Evolutionary conservation across 2,797 vertebrate genomes (phyloP), one percentile per base, ranked within the genome.

Genomic region (Threskiornis aethiopicus): DNA sequence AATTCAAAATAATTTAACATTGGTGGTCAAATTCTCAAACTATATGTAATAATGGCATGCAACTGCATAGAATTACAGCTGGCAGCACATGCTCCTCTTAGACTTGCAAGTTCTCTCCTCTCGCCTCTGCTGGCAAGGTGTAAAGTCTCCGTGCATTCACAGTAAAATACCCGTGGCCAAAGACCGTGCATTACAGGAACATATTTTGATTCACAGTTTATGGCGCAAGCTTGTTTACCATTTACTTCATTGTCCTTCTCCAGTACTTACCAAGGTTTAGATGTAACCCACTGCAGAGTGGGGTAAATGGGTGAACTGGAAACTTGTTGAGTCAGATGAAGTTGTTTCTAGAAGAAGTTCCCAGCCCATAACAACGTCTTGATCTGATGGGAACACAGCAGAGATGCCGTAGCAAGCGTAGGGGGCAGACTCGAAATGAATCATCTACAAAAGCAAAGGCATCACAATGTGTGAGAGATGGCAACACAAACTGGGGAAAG

Each of bases 1-100:
- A 96, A 94, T 77, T 80, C 39, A 59, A 97, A 97, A 96, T 94
- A 70, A 95, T 95, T 92, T 85, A 62, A 87, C 55, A 52, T 35
- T 66, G 51, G 83, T 84, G 87, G 92, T 95, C 95, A 97, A 57
- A 94, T 71, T 95, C 87, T 93, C 87, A 76, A 85, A 90, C 37
- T 26, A 26, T 78, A 82, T n/a, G 42, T 39, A 90, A 81, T 66
- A 85, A 82, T 57, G 87, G 49, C 92, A 76, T 58, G 81, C 80
- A 37, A 65, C 16, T 37, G 57, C 41, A 37, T 0, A 95, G 94
- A 96, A 84, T 90, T 87, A 91, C 57, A 93, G 65, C 31, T 51
- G 59, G 89, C 79, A 88, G 72, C 35, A 39, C 52, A 51, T 73
- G 39, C 58, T 89, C 71, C 73, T 93, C 87, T 95, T 89, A 84